phyloP scores from a whole-genome alignment of 2,797 vertebrate species.

The Poeciliopsis gracilis region DNA sequence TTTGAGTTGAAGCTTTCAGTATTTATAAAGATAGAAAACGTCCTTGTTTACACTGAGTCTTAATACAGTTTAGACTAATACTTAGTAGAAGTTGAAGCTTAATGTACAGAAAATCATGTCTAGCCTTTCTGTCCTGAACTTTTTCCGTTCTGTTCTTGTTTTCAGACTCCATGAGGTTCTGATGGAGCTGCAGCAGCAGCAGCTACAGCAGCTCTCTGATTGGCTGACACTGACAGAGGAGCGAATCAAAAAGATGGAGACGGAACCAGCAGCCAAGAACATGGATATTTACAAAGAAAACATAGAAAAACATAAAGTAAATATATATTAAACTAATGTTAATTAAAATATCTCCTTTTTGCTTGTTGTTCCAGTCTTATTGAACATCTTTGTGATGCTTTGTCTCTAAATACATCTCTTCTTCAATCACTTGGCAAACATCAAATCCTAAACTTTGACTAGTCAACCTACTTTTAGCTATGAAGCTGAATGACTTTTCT shows the following conservation, averaged over 20 bases:
- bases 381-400: background rate
- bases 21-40: background rate
- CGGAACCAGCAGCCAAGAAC: slow-evolving; percentile 75
- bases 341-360: background rate
- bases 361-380: background rate
- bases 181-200: slow-evolving; percentile 95
- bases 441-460: background rate
- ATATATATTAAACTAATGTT: background rate
- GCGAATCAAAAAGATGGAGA: slow-evolving; percentile 92
- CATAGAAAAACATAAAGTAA: slow-evolving; percentile 94
- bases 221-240: slow-evolving; percentile 93
- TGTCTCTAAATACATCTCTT: slow-evolving; percentile 11
- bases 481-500: slow-evolving; percentile 1
- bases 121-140: background rate
- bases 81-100: background rate
- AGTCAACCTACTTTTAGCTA: slow-evolving; percentile 2
- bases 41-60: background rate
- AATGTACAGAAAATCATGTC: background rate
- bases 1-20: background rate
- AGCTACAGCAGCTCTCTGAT: slow-evolving; percentile 93
- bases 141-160: background rate
- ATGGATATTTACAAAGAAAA: slow-evolving; percentile 85
- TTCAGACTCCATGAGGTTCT: slow-evolving; percentile 93
- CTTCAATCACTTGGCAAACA: background rate
- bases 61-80: background rate